Evolutionary conservation across 2,113 vertebrate species (phyloP), one percentile per base, ranked within the genome.

Genomic region (Hirundichthys speculiger): DNA sequence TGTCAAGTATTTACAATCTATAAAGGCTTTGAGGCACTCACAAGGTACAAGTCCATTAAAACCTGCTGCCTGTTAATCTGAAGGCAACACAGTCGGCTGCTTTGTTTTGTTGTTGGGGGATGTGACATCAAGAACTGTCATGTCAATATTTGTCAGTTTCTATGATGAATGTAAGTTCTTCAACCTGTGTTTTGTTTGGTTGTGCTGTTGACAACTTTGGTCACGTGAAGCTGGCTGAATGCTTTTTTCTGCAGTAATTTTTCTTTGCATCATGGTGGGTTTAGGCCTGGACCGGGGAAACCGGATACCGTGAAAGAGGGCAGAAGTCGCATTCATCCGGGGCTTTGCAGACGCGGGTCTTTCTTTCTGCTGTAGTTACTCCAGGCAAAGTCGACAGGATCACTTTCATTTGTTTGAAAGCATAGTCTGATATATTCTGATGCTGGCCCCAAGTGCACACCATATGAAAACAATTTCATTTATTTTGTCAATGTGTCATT

Each of bases 11-110:
- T 75, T 57, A 68, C 58, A 61, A 64, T 45, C 50, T 55, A 66
- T 76, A 68, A 82, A 86, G 60, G 43, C 64, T 62, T n/a, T 38
- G n/a, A 57, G 64, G 51, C 39, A 65, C 54, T 80, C 79, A 80
- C 60, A 50, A 80, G 60, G 71, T 59, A 57, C 43, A 5, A 61
- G 45, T 20, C 49, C 66, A 64, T 82, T 80, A 74, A 80, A 73
- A 48, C 51, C 13, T 64, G 69, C 8, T 72, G 63, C 38, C 71
- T 51, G 54, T 52, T 82, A 70, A 82, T 62, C 63, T 55, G 25
- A 70, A 18, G 18, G 57, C 43, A 50, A 45, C 48, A 21, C 25
- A n/a, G 45, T 61, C n/a, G 7, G 18, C 55, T 40, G 4, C 39
- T 27, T 41, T 39, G 20, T 14, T 52, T 3, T 47, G 45, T 13